Conservation (phyloP, 2,888 invertebrate species). For the Drosophila acutilabella region DNA sequence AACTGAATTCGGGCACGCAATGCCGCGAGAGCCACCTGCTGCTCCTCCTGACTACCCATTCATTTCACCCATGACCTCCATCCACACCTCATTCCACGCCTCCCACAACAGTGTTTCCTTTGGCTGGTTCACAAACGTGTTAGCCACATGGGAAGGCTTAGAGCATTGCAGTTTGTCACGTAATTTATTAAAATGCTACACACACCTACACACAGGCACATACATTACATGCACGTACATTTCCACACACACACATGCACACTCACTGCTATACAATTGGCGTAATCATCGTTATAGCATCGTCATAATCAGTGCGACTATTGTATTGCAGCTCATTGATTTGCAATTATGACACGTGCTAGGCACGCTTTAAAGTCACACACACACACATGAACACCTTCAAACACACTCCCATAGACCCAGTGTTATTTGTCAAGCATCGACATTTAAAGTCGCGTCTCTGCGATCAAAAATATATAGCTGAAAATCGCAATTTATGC, state of each 20-base stretch:
- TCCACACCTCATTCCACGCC: too few species aligned
- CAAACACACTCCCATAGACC: neutral
- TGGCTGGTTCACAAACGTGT: conserved; percentile 1
- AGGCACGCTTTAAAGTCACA: conserved; percentile 42
- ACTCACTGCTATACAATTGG: conserved; percentile 64
- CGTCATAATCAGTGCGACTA: conserved; percentile 73
- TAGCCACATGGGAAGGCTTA: conserved; percentile 44
- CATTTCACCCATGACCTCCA: neutral
- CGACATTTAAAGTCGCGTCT: conserved; percentile 12
- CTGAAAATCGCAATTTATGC: conserved; percentile 20
- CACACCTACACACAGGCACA: conserved; percentile 44
- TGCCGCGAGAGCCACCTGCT: conserved; percentile 60
- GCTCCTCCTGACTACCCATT: conserved; percentile 25
- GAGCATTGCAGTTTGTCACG: conserved; percentile 76
- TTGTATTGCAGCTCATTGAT: conserved; percentile 77
- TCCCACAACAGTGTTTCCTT: neutral
- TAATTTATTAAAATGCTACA: conserved; percentile 79
- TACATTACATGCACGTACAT: conserved; percentile 30
- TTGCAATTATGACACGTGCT: conserved; percentile 79
- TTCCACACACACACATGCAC: conserved; percentile 26
- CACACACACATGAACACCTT: conserved; percentile 8
- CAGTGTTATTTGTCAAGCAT: neutral
- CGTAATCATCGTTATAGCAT: conserved; percentile 76
- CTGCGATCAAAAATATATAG: neutral
- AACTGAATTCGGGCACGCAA: conserved; percentile 64